Base-by-base conservation (phyloP, 2,113 vertebrate species). In the Prionailurus bengalensis region DNA sequence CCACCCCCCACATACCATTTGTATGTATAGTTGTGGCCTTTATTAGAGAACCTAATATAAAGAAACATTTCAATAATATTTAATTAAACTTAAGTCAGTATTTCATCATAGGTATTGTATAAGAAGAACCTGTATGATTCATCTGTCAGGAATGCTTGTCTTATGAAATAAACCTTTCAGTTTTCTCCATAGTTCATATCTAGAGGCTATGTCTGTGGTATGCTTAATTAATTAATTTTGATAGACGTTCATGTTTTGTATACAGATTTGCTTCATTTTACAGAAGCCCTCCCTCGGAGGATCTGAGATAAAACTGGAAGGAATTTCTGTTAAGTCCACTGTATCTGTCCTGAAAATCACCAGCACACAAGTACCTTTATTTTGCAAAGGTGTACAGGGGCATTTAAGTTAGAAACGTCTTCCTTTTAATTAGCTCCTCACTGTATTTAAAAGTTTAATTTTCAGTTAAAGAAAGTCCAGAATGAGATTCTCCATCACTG, bases 1-100 rank as follows among this genome's bases (percentile, higher is more conserved):
- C 19, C 11, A 36, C 10, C 4, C 6, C 1, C 15, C 16, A 31
- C 14, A 12, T 9, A 31, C 11, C 21, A 45, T 21, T 80, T 33
- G 36, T 68, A 92, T 84, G 39, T 76, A 7, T 36, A 85, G n/a
- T 81, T 95, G 36, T 55, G 78, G 12, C 45, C 94, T 89, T 94
- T 91, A 89, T 39, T 51, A 90, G 71, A 70, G 33, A 80, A 19
- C 27, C 39, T 63, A 71, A n/a, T 48, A 51, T 25, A 0, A 65
- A 79, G n/a, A 81, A 97, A 81, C 2, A 8, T 21, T 76, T 53
- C 15, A 71, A 58, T 86, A 81, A 89, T 71, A 71, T 78, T n/a
- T 82, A 48, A 15, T 82, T 63, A 65, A 85, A 68, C 6, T 73
- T 58, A 88, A 53, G 65, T 55, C 51, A 89, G 13, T 65, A 65